phyloP scores from a whole-genome alignment of 2,113 vertebrate species.

The Micromys minutus region DNA sequence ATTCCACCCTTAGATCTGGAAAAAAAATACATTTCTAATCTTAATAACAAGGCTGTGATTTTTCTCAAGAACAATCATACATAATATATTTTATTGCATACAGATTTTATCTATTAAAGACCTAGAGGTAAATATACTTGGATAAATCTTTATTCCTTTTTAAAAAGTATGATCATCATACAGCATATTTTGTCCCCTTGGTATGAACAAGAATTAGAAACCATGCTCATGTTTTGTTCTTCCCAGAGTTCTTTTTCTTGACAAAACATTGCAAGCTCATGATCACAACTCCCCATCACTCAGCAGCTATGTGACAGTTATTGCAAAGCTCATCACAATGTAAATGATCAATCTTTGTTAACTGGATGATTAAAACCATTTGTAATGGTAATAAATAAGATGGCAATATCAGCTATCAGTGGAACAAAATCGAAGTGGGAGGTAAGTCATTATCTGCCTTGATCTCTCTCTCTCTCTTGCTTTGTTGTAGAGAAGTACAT shows the following conservation, averaged over 20 bases:
- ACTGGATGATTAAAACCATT: neutral
- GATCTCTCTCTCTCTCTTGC: neutral
- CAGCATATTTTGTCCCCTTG: neutral
- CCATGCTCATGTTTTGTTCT: neutral
- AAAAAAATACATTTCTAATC: neutral
- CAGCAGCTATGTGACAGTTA: neutral
- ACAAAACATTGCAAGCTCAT: neutral
- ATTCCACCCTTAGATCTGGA: neutral
- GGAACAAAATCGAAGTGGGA: neutral
- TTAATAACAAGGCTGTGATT: neutral
- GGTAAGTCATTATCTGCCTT: neutral
- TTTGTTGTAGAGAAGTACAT: neutral
- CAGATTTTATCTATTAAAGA: neutral
- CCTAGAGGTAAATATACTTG: neutral
- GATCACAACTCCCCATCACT: neutral
- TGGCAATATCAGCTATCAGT: neutral
- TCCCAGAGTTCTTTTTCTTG: neutral
- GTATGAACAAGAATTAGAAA: neutral
- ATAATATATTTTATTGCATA: neutral
- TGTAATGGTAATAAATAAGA: neutral
- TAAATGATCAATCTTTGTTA: neutral
- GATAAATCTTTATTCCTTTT: neutral
- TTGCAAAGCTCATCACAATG: fast-evolving
- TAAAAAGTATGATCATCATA: neutral
- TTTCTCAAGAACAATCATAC: neutral